Evolutionary conservation across 2,113 vertebrate genomes (phyloP).

Genomic region (Rhinolophus ferrumequinum): DNA sequence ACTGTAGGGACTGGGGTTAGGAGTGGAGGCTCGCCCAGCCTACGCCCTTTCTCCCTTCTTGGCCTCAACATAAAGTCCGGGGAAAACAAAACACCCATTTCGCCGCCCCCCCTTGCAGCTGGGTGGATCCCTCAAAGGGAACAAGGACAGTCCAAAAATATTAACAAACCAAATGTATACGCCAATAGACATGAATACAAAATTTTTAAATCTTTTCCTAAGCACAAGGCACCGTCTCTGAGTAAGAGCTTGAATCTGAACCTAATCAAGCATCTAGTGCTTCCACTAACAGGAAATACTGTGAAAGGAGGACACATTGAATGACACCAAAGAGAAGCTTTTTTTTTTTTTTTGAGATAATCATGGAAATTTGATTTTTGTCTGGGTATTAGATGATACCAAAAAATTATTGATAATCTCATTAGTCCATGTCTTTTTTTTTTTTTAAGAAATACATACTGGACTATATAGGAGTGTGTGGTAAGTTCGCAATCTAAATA

Average conservation of each 20-base stretch:
- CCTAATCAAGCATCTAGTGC: background rate
- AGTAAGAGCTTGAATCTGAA: background rate
- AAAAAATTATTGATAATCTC: background rate
- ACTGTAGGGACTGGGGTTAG: background rate
- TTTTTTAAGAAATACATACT: background rate
- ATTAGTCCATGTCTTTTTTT: background rate
- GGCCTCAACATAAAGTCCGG: background rate
- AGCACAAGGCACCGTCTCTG: background rate
- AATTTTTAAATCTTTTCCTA: background rate
- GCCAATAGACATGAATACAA: background rate
- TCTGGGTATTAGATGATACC: background rate
- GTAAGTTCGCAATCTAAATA: background rate
- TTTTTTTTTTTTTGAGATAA: background rate
- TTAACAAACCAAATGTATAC: background rate
- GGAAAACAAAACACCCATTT: background rate
- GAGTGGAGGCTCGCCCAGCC: background rate
- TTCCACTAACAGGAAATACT: background rate
- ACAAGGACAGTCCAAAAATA: background rate
- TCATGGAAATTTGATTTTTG: background rate
- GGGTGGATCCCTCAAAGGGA: background rate
- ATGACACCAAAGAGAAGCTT: background rate
- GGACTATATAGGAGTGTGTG: background rate
- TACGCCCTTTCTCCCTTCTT: background rate
- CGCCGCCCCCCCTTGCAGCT: background rate
- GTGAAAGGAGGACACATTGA: background rate